phyloP scores from a whole-genome alignment of 2,113 vertebrate species.

The Phrynosoma blainvillii region DNA sequence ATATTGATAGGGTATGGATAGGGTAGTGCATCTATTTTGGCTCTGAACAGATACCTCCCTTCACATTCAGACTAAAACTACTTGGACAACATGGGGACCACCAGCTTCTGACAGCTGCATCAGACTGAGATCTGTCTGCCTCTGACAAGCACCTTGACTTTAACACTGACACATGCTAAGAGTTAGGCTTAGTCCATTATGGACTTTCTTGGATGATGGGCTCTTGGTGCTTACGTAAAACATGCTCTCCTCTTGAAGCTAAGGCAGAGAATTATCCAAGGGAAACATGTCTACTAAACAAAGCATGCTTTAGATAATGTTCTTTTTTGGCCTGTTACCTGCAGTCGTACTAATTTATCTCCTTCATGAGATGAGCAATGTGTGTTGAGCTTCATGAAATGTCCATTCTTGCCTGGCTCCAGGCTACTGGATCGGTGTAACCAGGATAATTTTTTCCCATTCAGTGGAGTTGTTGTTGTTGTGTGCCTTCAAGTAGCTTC shows the following conservation, averaged over 20 bases:
- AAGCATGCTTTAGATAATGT: constrained; percentile 9
- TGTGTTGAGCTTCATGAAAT: constrained; percentile 50
- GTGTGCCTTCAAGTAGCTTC: no score
- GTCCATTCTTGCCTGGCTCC: constrained; percentile 64
- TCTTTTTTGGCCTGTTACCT: constrained; percentile 27
- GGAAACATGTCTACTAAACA: constrained; percentile 17
- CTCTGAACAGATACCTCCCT: no score
- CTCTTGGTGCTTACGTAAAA: constrained; percentile 12
- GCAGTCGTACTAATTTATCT: not conserved
- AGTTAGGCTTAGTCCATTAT: not conserved
- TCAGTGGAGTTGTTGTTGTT: no score
- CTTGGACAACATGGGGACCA: no score
- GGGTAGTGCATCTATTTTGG: no score
- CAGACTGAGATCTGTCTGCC: no score
- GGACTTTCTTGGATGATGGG: constrained; percentile 11
- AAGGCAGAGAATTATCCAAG: constrained; percentile 11
- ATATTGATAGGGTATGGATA: no score
- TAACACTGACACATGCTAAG: not conserved
- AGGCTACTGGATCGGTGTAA: constrained; percentile 61
- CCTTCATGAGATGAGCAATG: constrained; percentile 45
- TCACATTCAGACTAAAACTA: no score
- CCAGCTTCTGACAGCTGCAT: not conserved
- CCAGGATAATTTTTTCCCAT: constrained; percentile 30
- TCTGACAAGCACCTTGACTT: not conserved
- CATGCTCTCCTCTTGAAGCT: constrained; percentile 13